A percentile compares a stretch with the other conserved stretches of the same genome.
phyloP scores from a whole-genome alignment of 2,113 vertebrate genomes.

The Emydura subglobosa region DNA sequence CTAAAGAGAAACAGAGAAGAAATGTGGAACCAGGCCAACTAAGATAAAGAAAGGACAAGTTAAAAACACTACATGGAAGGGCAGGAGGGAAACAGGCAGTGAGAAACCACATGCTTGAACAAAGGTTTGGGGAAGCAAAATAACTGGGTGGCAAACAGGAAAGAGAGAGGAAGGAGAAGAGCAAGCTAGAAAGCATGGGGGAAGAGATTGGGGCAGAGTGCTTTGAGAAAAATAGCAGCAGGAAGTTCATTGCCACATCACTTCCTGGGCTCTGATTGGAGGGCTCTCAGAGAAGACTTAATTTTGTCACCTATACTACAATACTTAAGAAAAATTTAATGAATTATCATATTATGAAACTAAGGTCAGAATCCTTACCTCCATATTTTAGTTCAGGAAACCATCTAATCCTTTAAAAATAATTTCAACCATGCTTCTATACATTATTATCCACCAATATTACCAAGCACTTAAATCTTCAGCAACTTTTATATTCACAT shows the following conservation, averaged over 20 bases:
- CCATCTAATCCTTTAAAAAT: not conserved
- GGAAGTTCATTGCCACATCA: not conserved
- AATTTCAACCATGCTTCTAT: not conserved
- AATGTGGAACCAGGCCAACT: not conserved
- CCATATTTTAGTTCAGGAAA: not conserved
- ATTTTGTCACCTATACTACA: not conserved
- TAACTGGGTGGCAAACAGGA: not conserved
- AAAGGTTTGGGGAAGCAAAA: not conserved
- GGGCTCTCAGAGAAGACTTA: not conserved
- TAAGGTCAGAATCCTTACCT: not conserved
- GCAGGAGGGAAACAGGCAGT: accelerated
- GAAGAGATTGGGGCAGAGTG: not conserved
- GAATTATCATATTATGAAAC: not conserved
- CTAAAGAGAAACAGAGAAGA: not conserved
- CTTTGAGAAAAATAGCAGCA: not conserved
- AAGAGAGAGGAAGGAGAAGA: not conserved
- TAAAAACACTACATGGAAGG: not conserved
- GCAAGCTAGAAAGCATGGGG: not conserved
- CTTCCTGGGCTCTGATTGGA: not conserved
- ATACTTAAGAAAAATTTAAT: accelerated
- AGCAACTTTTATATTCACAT: not conserved
- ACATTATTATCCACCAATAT: not conserved
- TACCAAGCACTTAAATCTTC: not conserved
- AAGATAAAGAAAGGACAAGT: not conserved
- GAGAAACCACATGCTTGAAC: not conserved